Evolutionary conservation across 2,113 vertebrate species (phyloP), one percentile per base, ranked within the genome.

Genomic region (Felis chaus): DNA sequence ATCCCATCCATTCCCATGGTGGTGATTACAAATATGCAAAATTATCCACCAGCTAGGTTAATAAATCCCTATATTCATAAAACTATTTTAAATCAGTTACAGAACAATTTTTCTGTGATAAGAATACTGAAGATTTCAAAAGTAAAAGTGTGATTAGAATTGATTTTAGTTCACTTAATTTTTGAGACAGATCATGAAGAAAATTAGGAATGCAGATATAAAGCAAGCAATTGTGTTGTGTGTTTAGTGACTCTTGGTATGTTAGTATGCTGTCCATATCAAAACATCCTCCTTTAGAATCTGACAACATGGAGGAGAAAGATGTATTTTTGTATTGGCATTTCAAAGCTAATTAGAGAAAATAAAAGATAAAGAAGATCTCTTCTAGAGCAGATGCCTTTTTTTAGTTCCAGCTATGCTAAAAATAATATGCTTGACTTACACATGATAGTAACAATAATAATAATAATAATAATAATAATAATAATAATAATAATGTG

Each of bases 41-140:
- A n/a, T 27, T 82, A 63, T 71, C 74, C 68, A 7, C 18, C 15
- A 83, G 15, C 14, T 57, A 93, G 33, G 15, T 9, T 66, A 27
- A 61, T 63, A 74, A 87, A 41, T 86, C 55, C 39, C 19, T 45
- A 25, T 83, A 84, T 76, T 87, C 21, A 83, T 73, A 61, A 86
- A 79, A 65, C 39, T 36, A 68, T 55, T 91, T 68, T 82, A 74
- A 0, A 65, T 69, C 23, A n/a, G 8, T 95, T 92, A 45, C 5
- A 87, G 39, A 86, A 1, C 55, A 89, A 18, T 61, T 9, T 55
- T 5, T 61, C 88, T 81, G 1, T 89, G 25, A 84, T 57, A 57
- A 94, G 91, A 96, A 95, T 80, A n/a, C 65, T 94, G 15, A 94
- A 87, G 57, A 74, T 91, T 95, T 90, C 41, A 31, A 94, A 89